Evolutionary conservation across 2,888 invertebrate species (phyloP).

Genomic region (Dryomyza anilis): DNA sequence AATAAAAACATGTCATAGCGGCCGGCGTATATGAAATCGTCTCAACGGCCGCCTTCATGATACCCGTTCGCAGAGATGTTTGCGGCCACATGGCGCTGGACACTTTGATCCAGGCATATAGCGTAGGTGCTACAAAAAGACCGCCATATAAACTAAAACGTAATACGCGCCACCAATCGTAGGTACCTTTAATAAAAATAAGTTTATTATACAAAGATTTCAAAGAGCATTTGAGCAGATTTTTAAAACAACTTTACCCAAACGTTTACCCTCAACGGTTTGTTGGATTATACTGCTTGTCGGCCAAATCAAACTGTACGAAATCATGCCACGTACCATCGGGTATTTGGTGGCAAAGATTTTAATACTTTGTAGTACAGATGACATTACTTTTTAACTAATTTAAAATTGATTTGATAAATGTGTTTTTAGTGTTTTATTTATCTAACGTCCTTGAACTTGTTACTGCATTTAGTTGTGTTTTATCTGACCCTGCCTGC

Average conservation of each 20-base stretch:
- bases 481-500: not conserved
- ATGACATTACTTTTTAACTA: slow-evolving; percentile 32
- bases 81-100: slow-evolving; percentile 80
- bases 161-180: slow-evolving; percentile 72
- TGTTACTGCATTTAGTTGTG: not conserved
- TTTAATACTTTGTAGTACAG: slow-evolving; percentile 46
- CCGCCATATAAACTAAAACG: slow-evolving; percentile 82
- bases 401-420: too few species aligned
- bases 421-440: not conserved
- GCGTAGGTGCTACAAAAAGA: slow-evolving; percentile 79
- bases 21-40: slow-evolving; percentile 77
- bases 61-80: slow-evolving; percentile 70
- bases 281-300: slow-evolving; percentile 75
- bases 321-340: slow-evolving; percentile 68
- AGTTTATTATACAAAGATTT: not conserved
- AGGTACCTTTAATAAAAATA: slow-evolving; percentile 59
- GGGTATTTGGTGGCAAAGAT: slow-evolving; percentile 55
- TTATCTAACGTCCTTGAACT: slow-evolving; percentile 4
- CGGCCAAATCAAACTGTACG: slow-evolving; percentile 76
- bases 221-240: not conserved
- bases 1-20: slow-evolving; percentile 78
- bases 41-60: slow-evolving; percentile 78
- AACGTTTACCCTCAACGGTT: slow-evolving; percentile 69
- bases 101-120: slow-evolving; percentile 79
- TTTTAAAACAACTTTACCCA: slow-evolving; percentile 61